These are phyloP conservation scores for Muraenolepis orangiensis DNA, from an alignment of 2,797 vertebrate species.

Conservation along the genomic window DNA sequence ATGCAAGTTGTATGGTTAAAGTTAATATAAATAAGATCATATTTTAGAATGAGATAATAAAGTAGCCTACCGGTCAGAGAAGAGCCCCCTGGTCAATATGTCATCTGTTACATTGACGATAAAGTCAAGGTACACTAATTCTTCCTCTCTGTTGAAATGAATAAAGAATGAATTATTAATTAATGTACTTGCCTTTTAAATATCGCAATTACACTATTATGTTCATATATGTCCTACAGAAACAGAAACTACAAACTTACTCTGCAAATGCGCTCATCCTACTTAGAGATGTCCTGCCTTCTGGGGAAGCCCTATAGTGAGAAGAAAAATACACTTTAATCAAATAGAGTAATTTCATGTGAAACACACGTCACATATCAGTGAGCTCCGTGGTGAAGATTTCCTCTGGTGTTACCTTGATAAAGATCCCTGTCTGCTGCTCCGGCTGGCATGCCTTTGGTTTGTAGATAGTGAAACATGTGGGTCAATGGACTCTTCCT, in stretches of 20 bases:
- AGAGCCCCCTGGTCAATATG: slow-evolving; percentile 83
- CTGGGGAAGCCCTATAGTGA: slow-evolving; percentile 59
- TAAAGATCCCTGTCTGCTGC: slow-evolving; percentile 41
- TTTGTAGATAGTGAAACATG: slow-evolving; percentile 41
- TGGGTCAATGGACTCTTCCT: slow-evolving; percentile 56
- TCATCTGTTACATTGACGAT: slow-evolving; percentile 90
- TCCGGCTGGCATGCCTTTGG: slow-evolving; percentile 45
- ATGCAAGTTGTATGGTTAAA: not conserved
- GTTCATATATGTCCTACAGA: not conserved
- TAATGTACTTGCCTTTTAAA: not conserved
- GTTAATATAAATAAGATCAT: not conserved
- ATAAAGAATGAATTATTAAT: not conserved
- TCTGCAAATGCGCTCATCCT: slow-evolving; percentile 66
- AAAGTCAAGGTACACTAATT: slow-evolving; percentile 87
- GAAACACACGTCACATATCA: not conserved
- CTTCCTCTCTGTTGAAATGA: slow-evolving; percentile 79
- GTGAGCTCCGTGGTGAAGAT: not conserved
- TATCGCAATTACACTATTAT: not conserved
- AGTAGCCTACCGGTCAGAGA: slow-evolving; percentile 83
- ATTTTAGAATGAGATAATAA: not conserved
- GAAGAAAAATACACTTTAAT: not conserved
- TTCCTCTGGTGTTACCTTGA: slow-evolving; percentile 55
- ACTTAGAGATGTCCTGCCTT: slow-evolving; percentile 52
- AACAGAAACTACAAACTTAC: slow-evolving; percentile 56
- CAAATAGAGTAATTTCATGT: not conserved